Base-by-base conservation (phyloP, 2,888 invertebrate genomes). In the Sialis fuliginosa region DNA sequence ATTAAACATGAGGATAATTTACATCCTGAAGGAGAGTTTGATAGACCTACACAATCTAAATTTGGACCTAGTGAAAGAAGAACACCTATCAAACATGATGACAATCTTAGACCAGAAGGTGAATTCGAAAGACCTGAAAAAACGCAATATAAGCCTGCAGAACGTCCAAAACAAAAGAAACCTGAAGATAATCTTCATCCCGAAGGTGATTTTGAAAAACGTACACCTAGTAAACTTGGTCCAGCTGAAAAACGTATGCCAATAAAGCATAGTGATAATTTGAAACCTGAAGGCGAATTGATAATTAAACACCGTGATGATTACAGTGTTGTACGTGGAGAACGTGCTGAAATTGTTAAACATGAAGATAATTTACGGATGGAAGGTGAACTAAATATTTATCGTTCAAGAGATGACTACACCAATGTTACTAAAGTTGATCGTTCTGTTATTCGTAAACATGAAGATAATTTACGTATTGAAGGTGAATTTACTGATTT, bases 361-460 rank as follows among this genome's bases (percentile, higher is more conserved):
- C 59, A 72, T 51, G 66, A 67, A 50, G 80, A 80, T 54, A 78
- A 78, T 57, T 65, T 79, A 7, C 69, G 67, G 37, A 70, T 74
- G 53, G 75, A 74, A 63, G 77, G 75, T 30, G 73, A 74, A 56
- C 74, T 75, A 53, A 65, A 69, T 34, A 73, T 74, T 52, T 65
- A 70, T 55, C 69, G 70, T 51, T 70, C 71, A 55, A 69, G 67
- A 57, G 71, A 72, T 53, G 75, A 77, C 55, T 75, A 72, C 53
- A 57, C 44, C 33, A 66, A 56, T 12, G 61, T 64, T 42, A 67
- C 69, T 2, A 66, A 62, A 30, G 69, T 70, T 10, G 64, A 63
- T 52, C 51, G 63, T 31, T 55, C 58, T 5, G 53, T 55, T 9
- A 57, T 60, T 39, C 56, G 58, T 22, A 60, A 56, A 50, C 67